phyloP scores from a whole-genome alignment of 92 coral and sea anemone species.

The Palythoa caribaeorum region DNA sequence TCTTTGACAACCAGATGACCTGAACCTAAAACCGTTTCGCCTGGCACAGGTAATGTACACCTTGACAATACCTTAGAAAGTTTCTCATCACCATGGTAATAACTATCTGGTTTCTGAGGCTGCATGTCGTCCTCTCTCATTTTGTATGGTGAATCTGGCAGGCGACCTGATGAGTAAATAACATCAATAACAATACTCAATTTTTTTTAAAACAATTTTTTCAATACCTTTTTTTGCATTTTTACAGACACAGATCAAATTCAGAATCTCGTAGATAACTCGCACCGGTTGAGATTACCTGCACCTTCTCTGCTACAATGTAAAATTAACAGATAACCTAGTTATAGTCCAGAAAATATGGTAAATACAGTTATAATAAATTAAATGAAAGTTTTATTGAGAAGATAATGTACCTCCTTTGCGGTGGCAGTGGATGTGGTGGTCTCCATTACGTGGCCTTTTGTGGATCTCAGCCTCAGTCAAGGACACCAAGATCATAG shows the following conservation, averaged over 20 bases:
- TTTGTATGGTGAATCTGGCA: constrained; percentile 65
- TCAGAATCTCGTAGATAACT: no score
- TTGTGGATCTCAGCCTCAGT: constrained; percentile 65
- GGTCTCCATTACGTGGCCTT: constrained; percentile 55
- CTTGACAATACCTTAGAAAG: constrained; percentile 1
- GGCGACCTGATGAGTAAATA: constrained; percentile 52
- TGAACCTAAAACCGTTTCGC: not conserved
- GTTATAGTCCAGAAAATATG: no score
- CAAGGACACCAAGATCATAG: constrained; percentile 56
- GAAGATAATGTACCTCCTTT: constrained; percentile 30
- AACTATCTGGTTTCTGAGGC: constrained; percentile 67
- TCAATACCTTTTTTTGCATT: no score
- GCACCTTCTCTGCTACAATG: no score
- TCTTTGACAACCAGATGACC: not conserved
- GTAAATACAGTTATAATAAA: no score
- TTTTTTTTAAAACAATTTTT: not conserved
- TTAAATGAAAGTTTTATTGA: no score
- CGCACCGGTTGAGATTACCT: no score
- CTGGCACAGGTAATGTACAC: not conserved
- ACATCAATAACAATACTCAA: not conserved
- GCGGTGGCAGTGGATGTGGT: constrained; percentile 49
- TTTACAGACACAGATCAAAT: not conserved
- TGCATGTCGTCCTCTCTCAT: constrained; percentile 59
- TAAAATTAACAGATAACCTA: no score
- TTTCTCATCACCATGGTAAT: constrained; percentile 72